These are phyloP conservation scores for Pammene aurita DNA, from an alignment of 2,888 invertebrate species.

Conservation along the genomic window DNA sequence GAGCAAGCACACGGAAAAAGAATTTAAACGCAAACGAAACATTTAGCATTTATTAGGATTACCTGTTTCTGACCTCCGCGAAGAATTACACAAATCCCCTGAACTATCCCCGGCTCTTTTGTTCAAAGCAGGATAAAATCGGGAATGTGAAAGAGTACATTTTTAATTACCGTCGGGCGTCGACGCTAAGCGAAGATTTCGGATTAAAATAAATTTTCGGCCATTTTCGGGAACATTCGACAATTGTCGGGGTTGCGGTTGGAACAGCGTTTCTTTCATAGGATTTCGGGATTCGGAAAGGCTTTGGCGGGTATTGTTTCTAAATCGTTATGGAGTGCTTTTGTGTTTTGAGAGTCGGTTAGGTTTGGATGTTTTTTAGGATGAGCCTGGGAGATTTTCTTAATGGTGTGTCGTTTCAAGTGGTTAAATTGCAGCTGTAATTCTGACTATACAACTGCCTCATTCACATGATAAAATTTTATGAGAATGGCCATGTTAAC, in stretches of 20 bases:
- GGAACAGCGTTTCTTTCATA: conserved; percentile 58
- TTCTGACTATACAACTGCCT: background rate
- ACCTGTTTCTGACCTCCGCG: conserved; percentile 23
- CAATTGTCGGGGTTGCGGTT: conserved; percentile 49
- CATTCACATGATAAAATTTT: background rate
- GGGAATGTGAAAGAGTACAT: conserved; percentile 44
- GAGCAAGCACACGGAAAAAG: background rate
- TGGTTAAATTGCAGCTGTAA: background rate
- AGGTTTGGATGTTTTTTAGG: conserved; percentile 30
- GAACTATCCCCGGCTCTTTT: conserved; percentile 44
- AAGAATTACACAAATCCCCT: conserved; percentile 30
- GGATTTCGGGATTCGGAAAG: conserved; percentile 52
- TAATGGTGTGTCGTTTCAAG: conserved; percentile 19
- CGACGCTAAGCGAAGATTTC: conserved; percentile 39
- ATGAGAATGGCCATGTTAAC: background rate
- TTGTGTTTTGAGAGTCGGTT: conserved; percentile 54
- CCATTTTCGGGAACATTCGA: conserved; percentile 37
- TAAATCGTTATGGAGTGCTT: conserved; percentile 55
- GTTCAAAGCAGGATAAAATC: conserved; percentile 41
- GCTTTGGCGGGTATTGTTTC: conserved; percentile 58
- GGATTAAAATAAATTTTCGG: conserved; percentile 53
- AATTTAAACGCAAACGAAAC: conserved; percentile 3
- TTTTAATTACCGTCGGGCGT: conserved; percentile 46
- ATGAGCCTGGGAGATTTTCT: conserved; percentile 26
- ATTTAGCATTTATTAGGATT: conserved; percentile 26